Conservation (phyloP, 2,113 vertebrate species). For the Alaudala cheleensis region DNA sequence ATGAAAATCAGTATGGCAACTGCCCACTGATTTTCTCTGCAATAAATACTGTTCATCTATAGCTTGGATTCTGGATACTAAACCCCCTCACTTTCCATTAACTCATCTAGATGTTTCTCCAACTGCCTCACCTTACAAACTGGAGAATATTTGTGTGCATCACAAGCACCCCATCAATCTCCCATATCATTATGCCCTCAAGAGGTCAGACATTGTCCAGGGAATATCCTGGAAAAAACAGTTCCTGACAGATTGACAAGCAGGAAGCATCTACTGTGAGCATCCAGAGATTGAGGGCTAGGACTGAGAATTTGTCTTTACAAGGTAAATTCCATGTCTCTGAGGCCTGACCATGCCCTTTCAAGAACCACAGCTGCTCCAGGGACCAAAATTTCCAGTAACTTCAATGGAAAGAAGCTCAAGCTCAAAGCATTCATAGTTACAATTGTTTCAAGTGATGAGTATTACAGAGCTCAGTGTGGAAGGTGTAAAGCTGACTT, state of each 20-base stretch:
- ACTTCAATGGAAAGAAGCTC: background rate
- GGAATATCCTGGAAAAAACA: background rate
- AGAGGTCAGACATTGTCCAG: background rate
- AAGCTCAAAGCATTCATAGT: background rate
- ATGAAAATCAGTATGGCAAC: background rate
- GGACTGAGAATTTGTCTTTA: background rate
- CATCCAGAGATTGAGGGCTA: background rate
- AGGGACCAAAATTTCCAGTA: background rate
- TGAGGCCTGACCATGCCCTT: background rate
- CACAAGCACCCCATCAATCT: background rate
- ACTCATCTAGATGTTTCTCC: background rate
- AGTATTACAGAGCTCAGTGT: background rate
- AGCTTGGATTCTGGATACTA: background rate
- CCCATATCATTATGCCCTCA: background rate
- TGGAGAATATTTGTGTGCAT: background rate
- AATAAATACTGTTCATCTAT: background rate
- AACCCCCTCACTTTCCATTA: background rate
- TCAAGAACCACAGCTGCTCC: background rate
- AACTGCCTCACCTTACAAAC: background rate
- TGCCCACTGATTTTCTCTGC: background rate
- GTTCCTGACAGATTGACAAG: background rate
- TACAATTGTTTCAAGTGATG: background rate
- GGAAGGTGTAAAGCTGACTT: background rate
- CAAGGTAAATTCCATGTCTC: background rate
- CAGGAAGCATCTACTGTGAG: accelerated